Percentiles rank a stretch among this genome's conserved stretches.
These are phyloP conservation scores for Ceryle rudis DNA, from an alignment of 2,797 vertebrate species.

Conservation along the genomic window DNA sequence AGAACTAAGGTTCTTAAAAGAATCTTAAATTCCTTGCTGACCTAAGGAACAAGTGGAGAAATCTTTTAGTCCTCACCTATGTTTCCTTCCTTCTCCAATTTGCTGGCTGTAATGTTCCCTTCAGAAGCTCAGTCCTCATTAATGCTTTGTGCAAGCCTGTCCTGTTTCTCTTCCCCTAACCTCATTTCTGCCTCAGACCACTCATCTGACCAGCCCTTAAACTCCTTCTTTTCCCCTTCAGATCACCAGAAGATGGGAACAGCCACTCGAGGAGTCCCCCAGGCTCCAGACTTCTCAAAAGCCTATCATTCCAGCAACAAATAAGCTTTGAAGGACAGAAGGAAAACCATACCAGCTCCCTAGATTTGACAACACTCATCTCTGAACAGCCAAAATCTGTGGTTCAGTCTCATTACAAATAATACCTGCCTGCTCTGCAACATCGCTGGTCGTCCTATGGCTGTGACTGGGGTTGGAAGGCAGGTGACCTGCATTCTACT, in stretches of 20 bases:
- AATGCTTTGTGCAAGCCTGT: background rate
- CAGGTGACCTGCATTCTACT: background rate
- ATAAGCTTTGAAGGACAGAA: background rate
- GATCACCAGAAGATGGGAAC: background rate
- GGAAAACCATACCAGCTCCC: background rate
- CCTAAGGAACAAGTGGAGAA: background rate
- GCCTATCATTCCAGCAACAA: accelerated
- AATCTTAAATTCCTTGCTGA: background rate
- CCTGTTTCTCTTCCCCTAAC: background rate
- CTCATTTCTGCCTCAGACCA: background rate
- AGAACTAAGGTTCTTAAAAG: background rate
- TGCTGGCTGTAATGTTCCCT: accelerated
- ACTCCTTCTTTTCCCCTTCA: background rate
- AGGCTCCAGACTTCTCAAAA: background rate
- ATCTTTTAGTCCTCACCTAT: background rate
- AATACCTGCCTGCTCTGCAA: background rate
- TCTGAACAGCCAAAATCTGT: background rate
- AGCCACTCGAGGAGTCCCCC: accelerated
- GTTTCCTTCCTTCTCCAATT: background rate
- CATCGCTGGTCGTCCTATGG: accelerated
- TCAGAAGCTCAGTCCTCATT: background rate
- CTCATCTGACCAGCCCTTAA: background rate
- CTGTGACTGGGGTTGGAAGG: accelerated
- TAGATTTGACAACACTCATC: background rate
- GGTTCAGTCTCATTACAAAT: background rate